Evolutionary conservation across 2,888 invertebrate genomes (phyloP), one percentile per base, ranked within the genome.

Genomic region (Drosophila bunnanda): DNA sequence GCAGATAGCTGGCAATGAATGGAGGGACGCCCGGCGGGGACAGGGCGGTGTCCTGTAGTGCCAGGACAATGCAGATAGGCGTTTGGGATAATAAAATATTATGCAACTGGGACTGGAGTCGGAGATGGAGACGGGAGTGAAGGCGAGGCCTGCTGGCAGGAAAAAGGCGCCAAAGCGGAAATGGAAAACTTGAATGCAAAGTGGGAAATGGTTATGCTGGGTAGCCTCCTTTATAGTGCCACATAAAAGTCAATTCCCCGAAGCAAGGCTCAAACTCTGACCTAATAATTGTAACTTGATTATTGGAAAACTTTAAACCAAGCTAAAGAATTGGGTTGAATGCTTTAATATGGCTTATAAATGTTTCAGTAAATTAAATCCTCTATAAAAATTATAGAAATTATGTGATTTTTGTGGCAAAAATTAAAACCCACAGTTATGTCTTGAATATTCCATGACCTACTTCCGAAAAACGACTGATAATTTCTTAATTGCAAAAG

Each of bases 1-100:
- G 20, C 57, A 74, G 65, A 72, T 53, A 64, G 46, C 44, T 38
- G 36, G 57, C 56, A 58, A 41, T 34, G 56, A 55, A 55, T 32
- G 52, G 39, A 32, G 66, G 54, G 52, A 10, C 12, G 9, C 20
- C 15, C 36, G 22, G 50, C 15, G 36, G 12, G 34, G 20, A 9
- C 32, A n/a, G 6, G 48, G 30, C 13, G 58, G 25, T 17, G 68
- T 41, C 50, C 67, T 65, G 67, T 52, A 32, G 48, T 13, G 67
- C 58, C 71, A 70, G 68, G 57, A 70, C 67, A 68, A 71, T 59
- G 68, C 68, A 69, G 70, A 69, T 61, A 50, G 46, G 59, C 60
- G 62, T 55, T 64, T 46, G 61, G 68, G 84, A 87, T 87, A 80
- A 83, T 81, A 81, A 84, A 81, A 87, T 87, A 87, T 74, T 84